phyloP scores from a whole-genome alignment of 2,888 invertebrate species.

The Zaprionus bogoriensis region DNA sequence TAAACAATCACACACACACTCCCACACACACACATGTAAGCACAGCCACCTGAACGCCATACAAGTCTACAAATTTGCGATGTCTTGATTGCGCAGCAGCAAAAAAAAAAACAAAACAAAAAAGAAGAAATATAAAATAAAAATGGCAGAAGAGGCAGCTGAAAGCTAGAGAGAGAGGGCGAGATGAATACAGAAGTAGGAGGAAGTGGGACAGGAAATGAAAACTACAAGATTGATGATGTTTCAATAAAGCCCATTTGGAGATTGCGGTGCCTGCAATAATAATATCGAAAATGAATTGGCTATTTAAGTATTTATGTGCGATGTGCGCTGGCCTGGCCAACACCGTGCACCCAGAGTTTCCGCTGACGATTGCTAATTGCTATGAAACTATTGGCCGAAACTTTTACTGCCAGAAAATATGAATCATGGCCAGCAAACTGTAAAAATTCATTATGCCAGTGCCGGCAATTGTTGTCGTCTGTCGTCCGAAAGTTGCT shows the following conservation, averaged over 20 bases:
- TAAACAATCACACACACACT: conserved; percentile 4
- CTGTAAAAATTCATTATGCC: conserved; percentile 66
- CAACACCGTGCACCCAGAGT: too few relatives aligned
- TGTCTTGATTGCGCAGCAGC: conserved; percentile 17
- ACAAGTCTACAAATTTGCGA: conserved; percentile 16
- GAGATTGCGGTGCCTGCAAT: conserved; percentile 44
- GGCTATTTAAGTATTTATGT: conserved; percentile 45
- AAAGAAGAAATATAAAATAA: conserved; percentile 2
- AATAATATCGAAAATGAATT: conserved; percentile 63
- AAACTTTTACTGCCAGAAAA: conserved; percentile 48
- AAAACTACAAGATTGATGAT: conserved; percentile 59
- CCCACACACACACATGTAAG: not conserved
- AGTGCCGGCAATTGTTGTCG: conserved; percentile 4
- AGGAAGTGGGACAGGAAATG: not conserved
- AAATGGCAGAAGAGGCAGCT: not conserved
- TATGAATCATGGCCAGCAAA: conserved; percentile 70
- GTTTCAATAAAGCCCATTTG: conserved; percentile 65
- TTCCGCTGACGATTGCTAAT: conserved; percentile 60
- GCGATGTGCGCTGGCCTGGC: not conserved
- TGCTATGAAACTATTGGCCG: conserved; percentile 53
- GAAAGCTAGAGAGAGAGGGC: not conserved
- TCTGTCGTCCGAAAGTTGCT: conserved; percentile 15
- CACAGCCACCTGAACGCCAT: conserved; percentile 1
- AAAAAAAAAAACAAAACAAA: conserved; percentile 5
- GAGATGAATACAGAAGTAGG: not conserved